phyloP scores from a whole-genome alignment of 2,888 invertebrate genomes.

The Phortica magna region DNA sequence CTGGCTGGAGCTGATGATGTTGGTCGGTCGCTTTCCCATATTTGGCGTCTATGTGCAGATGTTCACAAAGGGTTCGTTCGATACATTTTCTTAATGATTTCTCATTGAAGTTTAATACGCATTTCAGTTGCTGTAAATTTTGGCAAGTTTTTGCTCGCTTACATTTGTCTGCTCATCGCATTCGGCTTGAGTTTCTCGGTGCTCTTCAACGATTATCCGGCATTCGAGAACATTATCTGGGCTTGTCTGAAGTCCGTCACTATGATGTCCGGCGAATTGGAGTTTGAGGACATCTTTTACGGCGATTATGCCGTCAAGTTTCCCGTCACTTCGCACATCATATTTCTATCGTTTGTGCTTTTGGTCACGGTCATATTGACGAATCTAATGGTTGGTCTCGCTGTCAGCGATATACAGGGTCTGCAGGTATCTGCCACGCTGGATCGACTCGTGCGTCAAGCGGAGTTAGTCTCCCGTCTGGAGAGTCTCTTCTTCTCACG shows the following conservation, averaged over 20 bases:
- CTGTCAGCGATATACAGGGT: constrained; percentile 92
- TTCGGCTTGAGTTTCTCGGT: constrained; percentile 91
- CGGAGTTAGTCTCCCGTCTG: constrained; percentile 88
- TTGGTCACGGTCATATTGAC: constrained; percentile 90
- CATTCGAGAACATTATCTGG: constrained; percentile 82
- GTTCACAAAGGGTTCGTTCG: constrained; percentile 84
- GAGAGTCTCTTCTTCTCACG: constrained; percentile 91
- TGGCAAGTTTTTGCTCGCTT: constrained; percentile 88
- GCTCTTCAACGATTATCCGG: constrained; percentile 86
- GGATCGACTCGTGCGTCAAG: constrained; percentile 88
- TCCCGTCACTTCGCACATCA: constrained; percentile 85
- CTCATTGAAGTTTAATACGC: background rate
- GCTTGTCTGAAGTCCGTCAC: constrained; percentile 87
- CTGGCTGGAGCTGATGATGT: constrained; percentile 92
- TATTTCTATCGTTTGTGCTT: constrained; percentile 87
- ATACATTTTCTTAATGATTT: background rate
- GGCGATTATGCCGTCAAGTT: constrained; percentile 81
- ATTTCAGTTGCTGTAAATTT: constrained; percentile 86
- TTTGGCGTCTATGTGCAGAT: constrained; percentile 93
- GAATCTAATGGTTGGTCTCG: constrained; percentile 90
- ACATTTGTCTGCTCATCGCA: constrained; percentile 88
- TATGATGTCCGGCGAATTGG: constrained; percentile 93
- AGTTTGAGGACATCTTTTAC: constrained; percentile 91
- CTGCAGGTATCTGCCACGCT: constrained; percentile 88
- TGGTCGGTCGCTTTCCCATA: constrained; percentile 90